Conservation (phyloP, 53 echinoderm and acorn worm species). For the Apostichopus leukothele region DNA sequence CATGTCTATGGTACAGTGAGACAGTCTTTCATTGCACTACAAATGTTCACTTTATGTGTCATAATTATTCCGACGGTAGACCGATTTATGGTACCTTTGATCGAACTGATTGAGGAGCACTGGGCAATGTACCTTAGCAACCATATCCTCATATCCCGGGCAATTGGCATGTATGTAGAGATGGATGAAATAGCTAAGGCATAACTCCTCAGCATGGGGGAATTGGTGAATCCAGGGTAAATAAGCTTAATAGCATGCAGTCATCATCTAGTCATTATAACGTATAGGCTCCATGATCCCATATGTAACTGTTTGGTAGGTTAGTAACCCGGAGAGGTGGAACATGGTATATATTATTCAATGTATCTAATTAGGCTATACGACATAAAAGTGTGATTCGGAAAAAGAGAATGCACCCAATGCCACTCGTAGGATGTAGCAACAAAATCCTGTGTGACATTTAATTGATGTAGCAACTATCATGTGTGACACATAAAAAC, state of each 20-base stretch:
- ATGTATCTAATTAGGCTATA: too few species aligned
- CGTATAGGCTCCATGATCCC: too few species aligned
- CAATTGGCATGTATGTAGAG: conserved; percentile 25
- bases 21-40: conserved; percentile 1
- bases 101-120: background rate
- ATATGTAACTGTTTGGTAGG: too few species aligned
- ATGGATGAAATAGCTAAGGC: conserved; percentile 29
- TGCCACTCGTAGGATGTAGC: too few species aligned
- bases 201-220: conserved; percentile 36
- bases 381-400: too few species aligned
- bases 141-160: background rate
- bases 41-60: conserved; percentile 24
- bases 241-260: background rate
- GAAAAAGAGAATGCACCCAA: too few species aligned
- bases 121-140: background rate
- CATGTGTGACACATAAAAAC: too few species aligned
- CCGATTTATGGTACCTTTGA: background rate
- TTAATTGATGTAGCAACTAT: too few species aligned
- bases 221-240: conserved; percentile 7
- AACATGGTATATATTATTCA: too few species aligned
- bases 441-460: too few species aligned
- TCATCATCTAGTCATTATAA: background rate
- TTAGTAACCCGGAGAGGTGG: too few species aligned
- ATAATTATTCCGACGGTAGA: background rate
- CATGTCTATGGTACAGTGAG: background rate